Evolutionary conservation across 1,140 invertebrate species (phyloP), one percentile per base, ranked within the genome.

Genomic region (Sycobia sp.): DNA sequence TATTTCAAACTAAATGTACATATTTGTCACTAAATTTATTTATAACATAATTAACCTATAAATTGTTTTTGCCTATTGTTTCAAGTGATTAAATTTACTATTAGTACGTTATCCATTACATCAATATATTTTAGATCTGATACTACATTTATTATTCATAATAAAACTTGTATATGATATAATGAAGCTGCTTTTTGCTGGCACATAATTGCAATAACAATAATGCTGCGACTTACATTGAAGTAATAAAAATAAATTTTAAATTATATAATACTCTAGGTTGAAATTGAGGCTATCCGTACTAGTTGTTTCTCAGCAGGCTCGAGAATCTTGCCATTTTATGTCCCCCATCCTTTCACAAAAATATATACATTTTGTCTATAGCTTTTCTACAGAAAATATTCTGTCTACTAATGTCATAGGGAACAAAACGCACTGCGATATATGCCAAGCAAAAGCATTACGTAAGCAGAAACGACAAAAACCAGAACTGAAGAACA

Each of bases 381-480:
- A 36, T 23, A 46, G 27, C 20, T 22, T 29, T 43, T 43, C 16
- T 41, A 57, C 1, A 29, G n/a, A 34, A 56, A 58, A 50, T 49
- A 27, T 34, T 54, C 29, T 53, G 11, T 76, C 59, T 73, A 76
- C 75, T 75, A 75, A 78, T 81, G 73, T 70, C 76, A 74, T 84
- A 92, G 90, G 90, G 90, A 92, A 92, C 86, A 91, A 90, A 87
- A 92, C 90, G 68, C 86, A 90, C 76, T 92, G 90, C 82, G 90
- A 91, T 82, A 84, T 90, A 76, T 92, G 90, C 85, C 88, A 86
- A 84, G 84, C 87, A 66, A 90, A 89, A 84, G 76, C 85, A 63
- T 85, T 83, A 74, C 85, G 86, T 78, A 90, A 88, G 77, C 77
- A 77, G 84, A 83, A 83, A 70, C 83, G 83, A 69, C 84, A 86